phyloP scores from a whole-genome alignment of 2,888 invertebrate species.

The Tubulanus polymorphus region DNA sequence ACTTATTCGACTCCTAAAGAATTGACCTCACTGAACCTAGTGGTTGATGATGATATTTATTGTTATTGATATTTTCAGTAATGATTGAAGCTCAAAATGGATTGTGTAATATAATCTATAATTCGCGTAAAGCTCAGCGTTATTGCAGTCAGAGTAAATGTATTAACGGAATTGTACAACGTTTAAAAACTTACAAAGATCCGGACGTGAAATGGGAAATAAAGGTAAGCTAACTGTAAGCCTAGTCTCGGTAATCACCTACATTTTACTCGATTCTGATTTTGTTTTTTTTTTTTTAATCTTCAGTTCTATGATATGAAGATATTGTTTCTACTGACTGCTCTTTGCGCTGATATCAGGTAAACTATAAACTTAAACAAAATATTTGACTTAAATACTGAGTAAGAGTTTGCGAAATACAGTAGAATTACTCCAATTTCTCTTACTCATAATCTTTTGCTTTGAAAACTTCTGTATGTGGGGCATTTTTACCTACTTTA shows the following conservation, averaged over 20 bases:
- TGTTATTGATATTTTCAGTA: slow-evolving; percentile 56
- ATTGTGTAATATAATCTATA: slow-evolving; percentile 82
- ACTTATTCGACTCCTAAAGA: too few relatives aligned
- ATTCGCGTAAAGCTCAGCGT: slow-evolving; percentile 64
- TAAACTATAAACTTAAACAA: slow-evolving; percentile 16
- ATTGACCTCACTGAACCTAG: neutral
- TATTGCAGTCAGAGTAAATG: slow-evolving; percentile 59
- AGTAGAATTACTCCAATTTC: too few relatives aligned
- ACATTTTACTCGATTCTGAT: too few relatives aligned
- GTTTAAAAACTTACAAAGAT: slow-evolving; percentile 67
- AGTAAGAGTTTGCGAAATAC: too few relatives aligned
- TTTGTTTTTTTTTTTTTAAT: slow-evolving; percentile 6
- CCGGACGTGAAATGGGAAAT: slow-evolving; percentile 66
- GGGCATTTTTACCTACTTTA: neutral
- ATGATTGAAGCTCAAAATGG: slow-evolving; percentile 80
- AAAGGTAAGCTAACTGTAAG: slow-evolving; percentile 54
- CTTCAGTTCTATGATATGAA: slow-evolving; percentile 75
- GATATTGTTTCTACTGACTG: slow-evolving; percentile 82
- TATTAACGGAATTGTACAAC: slow-evolving; percentile 67
- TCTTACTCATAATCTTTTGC: too few relatives aligned
- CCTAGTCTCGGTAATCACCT: neutral
- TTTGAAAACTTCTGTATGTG: too few relatives aligned
- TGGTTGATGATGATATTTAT: neutral
- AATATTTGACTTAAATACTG: too few relatives aligned
- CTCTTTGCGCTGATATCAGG: slow-evolving; percentile 67